Evolutionary conservation across 2,113 vertebrate genomes (phyloP), one percentile per base, ranked within the genome.

Genomic region (Elaphurus davidianus): DNA sequence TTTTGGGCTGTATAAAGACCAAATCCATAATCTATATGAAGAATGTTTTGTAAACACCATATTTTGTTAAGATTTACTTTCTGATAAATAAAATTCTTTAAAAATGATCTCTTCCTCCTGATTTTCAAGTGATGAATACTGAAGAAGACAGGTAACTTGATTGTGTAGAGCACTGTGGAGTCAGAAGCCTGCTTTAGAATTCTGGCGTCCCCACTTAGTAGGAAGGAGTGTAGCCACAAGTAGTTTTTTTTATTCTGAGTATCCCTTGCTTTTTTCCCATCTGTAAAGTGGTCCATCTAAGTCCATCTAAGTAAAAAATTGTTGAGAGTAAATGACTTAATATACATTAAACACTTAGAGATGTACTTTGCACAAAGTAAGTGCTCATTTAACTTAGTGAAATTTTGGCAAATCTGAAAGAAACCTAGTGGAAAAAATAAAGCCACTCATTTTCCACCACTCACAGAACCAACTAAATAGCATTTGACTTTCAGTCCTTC

Each of bases 121-220:
- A 21, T 90, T 90, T 74, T 16, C 5, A 64, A 45, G 15, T 25
- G 71, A 33, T 1, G 0, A 6, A 2, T 10, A 23, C 6, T 1
- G 15, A 40, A 33, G 21, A 81, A 28, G 36, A 11, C 33, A 57
- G 25, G 40, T 10, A n/a, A 16, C 10, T 11, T 47, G 11, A 60
- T n/a, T 36, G 36, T 36, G 36, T 57, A 33, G 16, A 79, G 11
- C 14, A 6, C 8, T 6, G 16, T 36, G 62, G 55, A 11, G 47
- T 43, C 50, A 55, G 30, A 54, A 71, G 64, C 3, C 15, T 1
- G 9, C 14, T 1, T 64, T 28, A 3, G 54, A 36, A 30, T 60
- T 23, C 30, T 2, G 7, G 2, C 3, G 1, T 7, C 60, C 11
- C 30, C 12, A 14, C 4, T 13, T 15, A 19, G 52, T 2, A 30